Evolutionary conservation across 2,797 vertebrate genomes (phyloP), one percentile per base, ranked within the genome.

Genomic region (Merluccius polli): DNA sequence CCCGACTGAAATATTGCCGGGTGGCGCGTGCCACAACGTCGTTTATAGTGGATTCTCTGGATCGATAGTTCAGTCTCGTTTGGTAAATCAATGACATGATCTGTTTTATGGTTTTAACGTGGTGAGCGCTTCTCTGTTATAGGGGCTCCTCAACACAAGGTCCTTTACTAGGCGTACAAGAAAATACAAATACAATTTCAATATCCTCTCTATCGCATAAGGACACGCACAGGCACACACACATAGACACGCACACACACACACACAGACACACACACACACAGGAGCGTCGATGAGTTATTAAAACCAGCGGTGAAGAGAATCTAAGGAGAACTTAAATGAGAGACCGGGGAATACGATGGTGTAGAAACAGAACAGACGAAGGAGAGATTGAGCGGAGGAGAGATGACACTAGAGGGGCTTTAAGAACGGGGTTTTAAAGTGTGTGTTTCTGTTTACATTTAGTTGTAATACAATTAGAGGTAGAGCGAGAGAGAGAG

Each of bases 11-110:
- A 74, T 76, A 83, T 82, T 82, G 83, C 32, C 41, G 75, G 73
- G 81, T 67, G 35, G 74, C 52, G 48, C 74, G 79, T 79, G 0
- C 32, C 69, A 82, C 78, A 79, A 89, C 88, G 85, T 88, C 87
- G 89, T 90, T 91, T 88, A 87, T 87, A 84, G 82, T 90, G 89
- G 89, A 90, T 90, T 91, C 48, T n/a, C 48, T 89, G 71, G 82
- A 92, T 92, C 89, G 87, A 89, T 91, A 73, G 65, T 82, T 78
- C 52, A 29, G 82, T 83, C 84, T 89, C 86, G 88, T 91, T 91
- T 86, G 86, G 83, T 79, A 71, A 80, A 90, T 92, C 88, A 84
- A 90, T 91, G 79, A 72, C 24, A n/a, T 38, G 76, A 79, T 79
- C 78, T 77, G 86, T 83, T 80, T 83, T 79, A 87, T 88, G 87